Conservation (phyloP, 2,888 invertebrate genomes). For the Drosophila neotestacea region DNA sequence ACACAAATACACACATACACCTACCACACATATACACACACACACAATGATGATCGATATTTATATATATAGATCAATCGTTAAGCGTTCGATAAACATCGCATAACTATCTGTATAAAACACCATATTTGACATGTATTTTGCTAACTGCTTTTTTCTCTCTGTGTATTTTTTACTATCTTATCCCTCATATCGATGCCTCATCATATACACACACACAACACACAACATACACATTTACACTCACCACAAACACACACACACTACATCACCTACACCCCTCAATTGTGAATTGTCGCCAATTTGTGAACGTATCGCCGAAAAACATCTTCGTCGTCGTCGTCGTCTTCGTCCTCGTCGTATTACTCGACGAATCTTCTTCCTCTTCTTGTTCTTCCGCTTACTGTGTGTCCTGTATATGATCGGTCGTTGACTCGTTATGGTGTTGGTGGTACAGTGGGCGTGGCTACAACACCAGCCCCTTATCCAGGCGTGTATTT, state of each 20-base stretch:
- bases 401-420: conserved; percentile 36
- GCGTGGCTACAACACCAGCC: conserved; percentile 22
- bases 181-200: conserved; percentile 53
- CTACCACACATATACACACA: conserved; percentile 3
- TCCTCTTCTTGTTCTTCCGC: conserved; percentile 48
- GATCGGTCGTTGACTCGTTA: conserved; percentile 7
- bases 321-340: conserved; percentile 30
- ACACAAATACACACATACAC: conserved; percentile 22
- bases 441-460: conserved; percentile 35
- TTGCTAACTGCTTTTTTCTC: conserved; percentile 75
- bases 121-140: conserved; percentile 59
- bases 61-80: conserved; percentile 16
- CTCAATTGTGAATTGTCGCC: conserved; percentile 70
- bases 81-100: conserved; percentile 54
- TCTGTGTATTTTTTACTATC: conserved; percentile 74
- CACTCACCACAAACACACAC: conserved; percentile 20
- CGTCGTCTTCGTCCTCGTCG: conserved; percentile 26
- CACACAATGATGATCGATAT: conserved; percentile 5
- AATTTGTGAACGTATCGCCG: conserved; percentile 69
- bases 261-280: conserved; percentile 34
- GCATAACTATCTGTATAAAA: conserved; percentile 57
- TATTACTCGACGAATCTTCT: conserved; percentile 16
- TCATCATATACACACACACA: conserved; percentile 28
- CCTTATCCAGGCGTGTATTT: conserved; percentile 44
- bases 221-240: conserved; percentile 21